These are phyloP conservation scores for Zaprionus ornatus DNA, from an alignment of 1,140 invertebrate genomes.

Conservation along the genomic window DNA sequence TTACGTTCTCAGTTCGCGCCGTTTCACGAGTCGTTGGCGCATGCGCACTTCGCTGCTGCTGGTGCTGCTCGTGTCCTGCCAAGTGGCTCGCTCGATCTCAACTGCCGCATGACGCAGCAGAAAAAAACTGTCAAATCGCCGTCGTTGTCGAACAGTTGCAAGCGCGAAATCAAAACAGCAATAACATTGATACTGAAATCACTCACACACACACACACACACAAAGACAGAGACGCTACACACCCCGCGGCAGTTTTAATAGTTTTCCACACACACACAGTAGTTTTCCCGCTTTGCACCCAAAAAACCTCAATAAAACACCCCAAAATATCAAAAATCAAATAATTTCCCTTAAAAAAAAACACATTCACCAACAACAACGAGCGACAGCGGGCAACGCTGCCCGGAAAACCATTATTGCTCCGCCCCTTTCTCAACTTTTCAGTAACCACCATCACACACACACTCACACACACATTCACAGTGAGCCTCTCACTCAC, in stretches of 20 bases:
- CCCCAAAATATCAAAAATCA: slow-evolving; percentile 84
- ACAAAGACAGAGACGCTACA: slow-evolving; percentile 29
- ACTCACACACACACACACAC: slow-evolving; percentile 53
- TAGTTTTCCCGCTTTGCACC: slow-evolving; percentile 44
- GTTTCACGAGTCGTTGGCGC: slow-evolving; percentile 51
- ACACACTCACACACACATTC: slow-evolving; percentile 27
- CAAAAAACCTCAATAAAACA: slow-evolving; percentile 82
- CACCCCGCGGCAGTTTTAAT: slow-evolving; percentile 69
- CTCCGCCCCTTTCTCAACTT: slow-evolving; percentile 76
- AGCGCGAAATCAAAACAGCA: slow-evolving; percentile 80
- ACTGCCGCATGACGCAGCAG: slow-evolving; percentile 82
- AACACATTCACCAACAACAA: slow-evolving; percentile 35
- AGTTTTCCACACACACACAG: slow-evolving; percentile 63
- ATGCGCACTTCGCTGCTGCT: slow-evolving; percentile 64
- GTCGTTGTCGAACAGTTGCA: slow-evolving; percentile 48
- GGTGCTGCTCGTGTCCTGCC: slow-evolving; percentile 75
- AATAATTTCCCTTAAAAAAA: slow-evolving; percentile 82
- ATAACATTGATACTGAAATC: slow-evolving; percentile 79
- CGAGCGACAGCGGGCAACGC: slow-evolving; percentile 48
- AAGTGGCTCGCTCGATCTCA: slow-evolving; percentile 79
- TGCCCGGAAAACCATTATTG: slow-evolving; percentile 79
- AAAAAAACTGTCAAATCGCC: slow-evolving; percentile 71
- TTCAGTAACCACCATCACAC: slow-evolving; percentile 75
- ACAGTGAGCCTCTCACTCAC: background rate
- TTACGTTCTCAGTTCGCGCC: slow-evolving; percentile 7